phyloP scores from a whole-genome alignment of 2,797 vertebrate species.

The Enteromius thamalakanensis region DNA sequence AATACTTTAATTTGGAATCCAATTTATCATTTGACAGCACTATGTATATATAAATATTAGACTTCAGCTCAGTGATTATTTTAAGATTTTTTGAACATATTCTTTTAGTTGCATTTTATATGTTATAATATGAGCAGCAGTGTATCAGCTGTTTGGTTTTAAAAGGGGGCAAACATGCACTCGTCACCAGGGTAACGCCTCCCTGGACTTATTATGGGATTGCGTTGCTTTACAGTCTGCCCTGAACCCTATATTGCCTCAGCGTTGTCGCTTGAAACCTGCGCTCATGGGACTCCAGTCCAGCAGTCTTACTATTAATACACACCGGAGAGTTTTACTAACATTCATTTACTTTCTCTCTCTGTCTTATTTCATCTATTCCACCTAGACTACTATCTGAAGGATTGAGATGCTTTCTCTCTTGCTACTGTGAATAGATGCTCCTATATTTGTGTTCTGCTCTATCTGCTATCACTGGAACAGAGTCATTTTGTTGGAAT shows the following conservation, averaged over 20 bases:
- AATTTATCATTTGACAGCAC: no score
- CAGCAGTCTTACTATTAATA: slow-evolving; percentile 32
- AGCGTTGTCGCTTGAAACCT: not conserved
- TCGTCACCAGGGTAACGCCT: slow-evolving; percentile 1
- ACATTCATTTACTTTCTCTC: slow-evolving; percentile 23
- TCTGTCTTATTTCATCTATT: slow-evolving; percentile 15
- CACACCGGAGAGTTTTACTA: slow-evolving; percentile 37
- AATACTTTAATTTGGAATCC: no score
- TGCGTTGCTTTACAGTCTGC: slow-evolving; percentile 19
- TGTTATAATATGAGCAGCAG: not conserved
- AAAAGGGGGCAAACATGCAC: not conserved
- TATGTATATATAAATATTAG: no score
- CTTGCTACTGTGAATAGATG: not conserved
- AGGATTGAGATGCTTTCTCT: not conserved
- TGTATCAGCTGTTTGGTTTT: not conserved
- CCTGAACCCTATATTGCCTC: slow-evolving; percentile 27
- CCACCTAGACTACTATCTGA: not conserved
- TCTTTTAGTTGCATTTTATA: not conserved
- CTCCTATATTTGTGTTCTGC: not conserved
- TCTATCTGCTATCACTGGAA: not conserved
- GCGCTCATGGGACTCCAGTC: slow-evolving; percentile 10
- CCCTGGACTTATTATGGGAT: slow-evolving; percentile 25
- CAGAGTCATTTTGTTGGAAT: not conserved
- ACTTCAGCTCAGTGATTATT: not conserved
- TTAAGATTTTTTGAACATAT: not conserved